Evolutionary conservation across 2,797 vertebrate species (phyloP), one percentile per base, ranked within the genome.

Genomic region (Oreortyx pictus): DNA sequence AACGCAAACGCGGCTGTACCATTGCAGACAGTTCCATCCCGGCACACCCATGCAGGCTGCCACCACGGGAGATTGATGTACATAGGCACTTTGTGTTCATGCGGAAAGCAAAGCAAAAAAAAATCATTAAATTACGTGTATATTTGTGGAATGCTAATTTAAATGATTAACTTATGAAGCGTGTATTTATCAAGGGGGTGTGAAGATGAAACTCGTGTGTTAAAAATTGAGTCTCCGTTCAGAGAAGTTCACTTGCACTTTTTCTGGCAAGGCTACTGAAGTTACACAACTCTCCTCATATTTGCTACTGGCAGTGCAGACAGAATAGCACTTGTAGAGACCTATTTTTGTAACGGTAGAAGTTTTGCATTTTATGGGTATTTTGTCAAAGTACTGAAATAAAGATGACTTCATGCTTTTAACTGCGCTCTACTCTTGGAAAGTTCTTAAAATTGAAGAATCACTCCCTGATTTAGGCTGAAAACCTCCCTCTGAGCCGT

Each of bases 281-380:
- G 97, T 98, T 97, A 97, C 97, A 97, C 95, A 97, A 98, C 98
- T 98, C 98, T 98, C 98, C 82, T 98, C 96, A 90, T 96, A 98
- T 98, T 98, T 98, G 98, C 97, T 98, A 98, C 97, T 94, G 97
- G 97, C 96, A 96, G 97, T 75, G 92, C 97, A 94, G 98, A 98
- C 97, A 98, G 98, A 98, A 97, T 98, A 97, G 97, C 98, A 98
- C 98, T 98, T 97, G 98, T 99, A 99, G 99, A 99, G 98, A 98
- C 97, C 98, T 99, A 99, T 99, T 99, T 99, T 99, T 99, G 98
- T 99, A 99, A 99, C 97, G 98, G 98, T 98, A 98, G 98, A 98
- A 98, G 98, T 98, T 99, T 98, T 98, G 98, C 98, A 98, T 98
- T 99, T 99, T 99, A 98, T 98, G 98, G 98, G 98, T 99, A 99